Evolutionary conservation across 2,797 vertebrate genomes (phyloP), one percentile per base, ranked within the genome.

Genomic region (Phaenicophaeus curvirostris): DNA sequence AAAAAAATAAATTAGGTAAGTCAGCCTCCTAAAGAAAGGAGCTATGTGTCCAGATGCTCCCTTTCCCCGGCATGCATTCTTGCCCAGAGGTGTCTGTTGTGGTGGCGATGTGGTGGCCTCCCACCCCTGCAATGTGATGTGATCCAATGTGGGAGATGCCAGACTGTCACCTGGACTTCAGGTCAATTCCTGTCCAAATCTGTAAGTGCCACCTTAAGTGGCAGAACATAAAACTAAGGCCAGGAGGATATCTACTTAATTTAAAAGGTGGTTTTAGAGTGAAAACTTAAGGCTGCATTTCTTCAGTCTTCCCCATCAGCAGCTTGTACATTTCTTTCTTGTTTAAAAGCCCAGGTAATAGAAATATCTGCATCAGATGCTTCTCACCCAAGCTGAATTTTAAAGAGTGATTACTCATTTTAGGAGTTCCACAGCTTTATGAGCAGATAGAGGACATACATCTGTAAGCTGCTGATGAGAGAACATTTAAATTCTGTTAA

Each of bases 211-310:
- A 15, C 35, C 20, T 48, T 23, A 80, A 73, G 51, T 83, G 57
- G 14, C 57, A 69, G 39, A 61, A 58, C 11, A 24, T 51, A 73
- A 68, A 88, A 65, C 20, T 24, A 21, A 28, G 19, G 24, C 31
- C 62, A 74, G 69, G 61, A 89, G 41, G 39, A 30, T 46, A 84
- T 80, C 66, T 44, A 51, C 67, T 68, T 51, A 76, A 75, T 68
- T 80, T 2, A 1, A 71, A 46, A 94, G 73, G 61, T 35, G 28
- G 28, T n/a, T 96, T 96, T 90, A 77, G 78, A 79, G 63, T 90
- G 90, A 94, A 97, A 97, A 87, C 65, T 41, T n/a, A 92, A 82
- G 71, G 53, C 39, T 50, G 89, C 41, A 42, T 53, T 75, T 63
- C 23, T 0, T 88, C 51, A 51, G 46, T 59, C 72, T 95, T 97